phyloP scores from a whole-genome alignment of 2,888 invertebrate genomes.

The Pelosia muscerda region DNA sequence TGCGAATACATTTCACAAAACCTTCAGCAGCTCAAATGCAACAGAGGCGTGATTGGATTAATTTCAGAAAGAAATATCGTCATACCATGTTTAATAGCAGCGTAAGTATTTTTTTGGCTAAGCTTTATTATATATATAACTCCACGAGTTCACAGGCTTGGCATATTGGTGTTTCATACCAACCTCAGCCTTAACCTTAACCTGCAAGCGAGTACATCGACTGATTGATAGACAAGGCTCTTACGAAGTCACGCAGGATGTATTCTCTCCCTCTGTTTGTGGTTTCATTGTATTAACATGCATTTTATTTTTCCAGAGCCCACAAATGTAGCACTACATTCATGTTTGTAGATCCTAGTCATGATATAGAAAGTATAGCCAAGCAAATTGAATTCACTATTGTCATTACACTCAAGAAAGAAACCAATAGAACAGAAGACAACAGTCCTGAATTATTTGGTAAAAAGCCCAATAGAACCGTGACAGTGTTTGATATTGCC shows the following conservation, averaged over 20 bases:
- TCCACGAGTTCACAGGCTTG: no score
- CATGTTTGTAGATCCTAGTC: constrained; percentile 80
- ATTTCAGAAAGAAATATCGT: constrained; percentile 82
- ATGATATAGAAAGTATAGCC: constrained; percentile 62
- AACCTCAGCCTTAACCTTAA: no score
- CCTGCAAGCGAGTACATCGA: neutral
- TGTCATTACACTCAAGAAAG: constrained; percentile 65
- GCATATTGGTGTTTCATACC: no score
- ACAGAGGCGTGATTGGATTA: constrained; percentile 79
- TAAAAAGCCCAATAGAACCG: constrained; percentile 70
- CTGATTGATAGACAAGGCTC: neutral
- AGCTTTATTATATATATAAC: no score
- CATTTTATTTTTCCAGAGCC: constrained; percentile 72
- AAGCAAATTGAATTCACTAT: constrained; percentile 67
- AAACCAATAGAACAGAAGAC: constrained; percentile 46
- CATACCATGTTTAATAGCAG: constrained; percentile 85
- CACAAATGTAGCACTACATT: constrained; percentile 84
- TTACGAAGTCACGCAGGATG: neutral
- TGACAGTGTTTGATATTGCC: constrained; percentile 68
- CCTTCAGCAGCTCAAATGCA: constrained; percentile 71
- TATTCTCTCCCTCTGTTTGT: neutral
- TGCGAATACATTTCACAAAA: constrained; percentile 80
- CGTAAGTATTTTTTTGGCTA: constrained; percentile 76
- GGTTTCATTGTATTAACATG: neutral
- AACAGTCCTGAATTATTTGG: constrained; percentile 54